Evolutionary conservation across 2,113 vertebrate genomes (phyloP).

Genomic region (Lagopus muta): DNA sequence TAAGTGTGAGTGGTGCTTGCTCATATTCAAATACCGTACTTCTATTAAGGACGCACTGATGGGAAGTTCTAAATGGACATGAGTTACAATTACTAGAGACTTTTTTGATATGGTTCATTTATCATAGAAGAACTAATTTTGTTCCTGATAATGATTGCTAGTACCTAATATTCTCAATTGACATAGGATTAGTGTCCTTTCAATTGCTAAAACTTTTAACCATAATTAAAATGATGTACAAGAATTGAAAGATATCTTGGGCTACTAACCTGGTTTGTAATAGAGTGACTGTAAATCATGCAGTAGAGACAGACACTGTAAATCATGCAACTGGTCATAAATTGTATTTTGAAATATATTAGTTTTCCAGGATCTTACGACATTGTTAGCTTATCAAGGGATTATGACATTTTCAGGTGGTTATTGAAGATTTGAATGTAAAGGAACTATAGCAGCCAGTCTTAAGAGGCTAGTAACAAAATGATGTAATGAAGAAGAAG

Average conservation of each 20-base stretch:
- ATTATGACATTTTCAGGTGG: not conserved
- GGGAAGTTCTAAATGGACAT: not conserved
- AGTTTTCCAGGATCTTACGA: not conserved
- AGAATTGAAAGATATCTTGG: slow-evolving; percentile 10
- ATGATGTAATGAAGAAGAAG: not conserved
- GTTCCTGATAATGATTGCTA: slow-evolving; percentile 15
- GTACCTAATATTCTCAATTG: slow-evolving; percentile 8
- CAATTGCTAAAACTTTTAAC: slow-evolving; percentile 21
- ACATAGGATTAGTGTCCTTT: slow-evolving; percentile 15
- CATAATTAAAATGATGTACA: not conserved
- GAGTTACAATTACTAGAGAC: not conserved
- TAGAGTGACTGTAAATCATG: not conserved
- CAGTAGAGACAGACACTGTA: not conserved
- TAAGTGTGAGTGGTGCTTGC: not conserved
- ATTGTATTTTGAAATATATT: not conserved
- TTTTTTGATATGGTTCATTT: not conserved
- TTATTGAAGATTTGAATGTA: not conserved
- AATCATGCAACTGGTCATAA: not conserved
- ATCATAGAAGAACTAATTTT: slow-evolving; percentile 6
- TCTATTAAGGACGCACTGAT: not conserved
- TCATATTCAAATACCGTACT: not conserved
- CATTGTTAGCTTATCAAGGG: not conserved
- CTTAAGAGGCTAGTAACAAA: not conserved
- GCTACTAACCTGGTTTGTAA: not conserved
- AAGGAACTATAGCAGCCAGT: not conserved